Base-by-base conservation (phyloP, 1,140 invertebrate genomes). In the Heliothis virescens region DNA sequence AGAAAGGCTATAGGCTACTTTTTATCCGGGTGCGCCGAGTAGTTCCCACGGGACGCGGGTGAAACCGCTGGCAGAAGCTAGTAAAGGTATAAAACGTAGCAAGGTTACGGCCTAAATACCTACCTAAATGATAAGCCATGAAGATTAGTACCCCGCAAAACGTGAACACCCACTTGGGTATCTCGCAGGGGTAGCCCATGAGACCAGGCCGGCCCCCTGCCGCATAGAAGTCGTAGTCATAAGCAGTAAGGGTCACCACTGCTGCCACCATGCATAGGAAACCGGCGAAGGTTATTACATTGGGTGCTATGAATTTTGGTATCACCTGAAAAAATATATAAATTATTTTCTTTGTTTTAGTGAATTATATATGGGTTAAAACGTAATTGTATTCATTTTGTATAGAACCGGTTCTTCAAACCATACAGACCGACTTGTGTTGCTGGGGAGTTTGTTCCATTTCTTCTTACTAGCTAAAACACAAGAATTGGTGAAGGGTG, bases 231-330 rank as follows among this genome's bases (percentile, higher is more conserved):
- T 97, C 95, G 88, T 97, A 98, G 94, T 99, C 99, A 89, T 98
- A 98, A 81, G 96, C 96, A 9, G 97, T 95, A 13, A 99, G 96
- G 47, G 99, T 90, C 9, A 98, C 73, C 77, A 98, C 97, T 89
- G 98, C 98, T 26, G 96, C 89, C 5, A 98, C 96, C 83, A 99
- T 99, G 83, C 99, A 97, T 29, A 99, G 92, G 89, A 99, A 99
- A 60, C 99, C 99, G 79, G 96, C 95, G 86, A 99, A 98, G 11
- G 99, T 99, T 72, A 99, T 95, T 12, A 99, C 94, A 95, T 99
- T 99, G 60, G 99, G 99, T 10, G 99, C 99, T 87, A 99, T 96
- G 97, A 97, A 99, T 95, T 95, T 97, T 81, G 97, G 98, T 95
- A 97, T 97, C 81, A 97, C 96, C 98, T 99, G 94, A 34, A 96